phyloP scores from a whole-genome alignment of 2,888 invertebrate species.

The Callosobruchus maculatus region DNA sequence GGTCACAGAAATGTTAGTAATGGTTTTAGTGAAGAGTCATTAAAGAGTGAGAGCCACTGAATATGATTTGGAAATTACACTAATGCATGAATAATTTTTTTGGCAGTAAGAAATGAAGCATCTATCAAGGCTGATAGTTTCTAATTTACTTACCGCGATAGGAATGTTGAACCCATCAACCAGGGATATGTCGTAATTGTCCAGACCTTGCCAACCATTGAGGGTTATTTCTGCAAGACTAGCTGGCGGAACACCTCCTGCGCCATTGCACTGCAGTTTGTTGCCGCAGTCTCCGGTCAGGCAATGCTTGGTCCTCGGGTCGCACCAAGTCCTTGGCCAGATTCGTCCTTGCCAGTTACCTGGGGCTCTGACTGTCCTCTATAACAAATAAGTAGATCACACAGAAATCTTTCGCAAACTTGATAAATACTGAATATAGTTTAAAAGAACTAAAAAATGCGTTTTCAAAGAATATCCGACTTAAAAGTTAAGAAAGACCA shows the following conservation, averaged over 20 bases:
- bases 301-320: slow-evolving; percentile 36
- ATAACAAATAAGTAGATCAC: too few relatives aligned
- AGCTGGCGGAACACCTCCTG: slow-evolving; percentile 47
- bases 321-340: slow-evolving; percentile 50
- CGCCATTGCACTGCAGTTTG: slow-evolving; percentile 46
- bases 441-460: too few relatives aligned
- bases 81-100: too few relatives aligned
- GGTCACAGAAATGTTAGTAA: too few relatives aligned
- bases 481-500: too few relatives aligned
- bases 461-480: too few relatives aligned
- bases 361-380: slow-evolving; percentile 28
- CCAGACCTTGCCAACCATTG: slow-evolving; percentile 40
- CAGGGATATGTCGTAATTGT: slow-evolving; percentile 52
- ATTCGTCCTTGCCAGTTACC: slow-evolving; percentile 47
- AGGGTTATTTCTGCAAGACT: slow-evolving; percentile 49
- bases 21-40: too few relatives aligned
- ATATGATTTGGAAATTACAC: too few relatives aligned
- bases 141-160: slow-evolving; percentile 30
- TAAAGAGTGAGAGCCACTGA: too few relatives aligned
- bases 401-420: too few relatives aligned
- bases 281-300: slow-evolving; percentile 48
- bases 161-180: slow-evolving; percentile 53
- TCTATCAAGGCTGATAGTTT: neutral
- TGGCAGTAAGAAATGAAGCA: neutral
- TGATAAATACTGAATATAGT: too few relatives aligned